Evolutionary conservation across 2,797 vertebrate genomes (phyloP).

Genomic region (Poeciliopsis paucimaculata): DNA sequence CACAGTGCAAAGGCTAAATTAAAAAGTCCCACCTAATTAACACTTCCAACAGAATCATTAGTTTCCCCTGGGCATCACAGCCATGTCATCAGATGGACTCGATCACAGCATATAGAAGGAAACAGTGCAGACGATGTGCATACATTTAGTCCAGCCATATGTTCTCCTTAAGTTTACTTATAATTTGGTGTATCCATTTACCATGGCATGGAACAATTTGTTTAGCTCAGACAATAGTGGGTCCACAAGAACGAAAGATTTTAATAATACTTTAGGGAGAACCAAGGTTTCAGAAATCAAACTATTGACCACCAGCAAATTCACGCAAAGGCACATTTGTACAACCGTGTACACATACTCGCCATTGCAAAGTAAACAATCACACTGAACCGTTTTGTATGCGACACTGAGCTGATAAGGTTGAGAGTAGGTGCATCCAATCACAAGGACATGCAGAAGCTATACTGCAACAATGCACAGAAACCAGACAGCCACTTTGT

Average conservation of each 20-base stretch:
- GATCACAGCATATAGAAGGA: slow-evolving; percentile 9
- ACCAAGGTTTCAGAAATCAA: not conserved
- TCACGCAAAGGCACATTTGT: too few species aligned
- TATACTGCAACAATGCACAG: too few species aligned
- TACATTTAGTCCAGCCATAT: not conserved
- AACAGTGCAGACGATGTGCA: slow-evolving; percentile 5
- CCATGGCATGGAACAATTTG: not conserved
- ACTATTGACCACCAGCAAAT: not conserved
- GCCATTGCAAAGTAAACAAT: too few species aligned
- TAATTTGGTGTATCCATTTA: not conserved
- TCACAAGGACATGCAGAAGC: too few species aligned
- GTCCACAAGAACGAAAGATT: not conserved
- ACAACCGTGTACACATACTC: too few species aligned
- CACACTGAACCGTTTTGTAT: too few species aligned
- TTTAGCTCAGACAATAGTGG: not conserved
- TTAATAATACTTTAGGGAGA: not conserved
- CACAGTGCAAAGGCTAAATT: slow-evolving; percentile 44
- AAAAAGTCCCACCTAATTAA: slow-evolving; percentile 66
- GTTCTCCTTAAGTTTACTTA: not conserved
- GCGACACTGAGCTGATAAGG: too few species aligned
- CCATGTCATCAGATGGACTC: slow-evolving; percentile 26
- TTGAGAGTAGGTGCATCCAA: too few species aligned
- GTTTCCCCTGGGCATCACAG: slow-evolving; percentile 6
- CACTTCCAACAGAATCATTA: slow-evolving; percentile 34
- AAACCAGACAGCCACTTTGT: too few species aligned